Conservation (phyloP, 2,797 vertebrate species). For the Urophycis tenuis region DNA sequence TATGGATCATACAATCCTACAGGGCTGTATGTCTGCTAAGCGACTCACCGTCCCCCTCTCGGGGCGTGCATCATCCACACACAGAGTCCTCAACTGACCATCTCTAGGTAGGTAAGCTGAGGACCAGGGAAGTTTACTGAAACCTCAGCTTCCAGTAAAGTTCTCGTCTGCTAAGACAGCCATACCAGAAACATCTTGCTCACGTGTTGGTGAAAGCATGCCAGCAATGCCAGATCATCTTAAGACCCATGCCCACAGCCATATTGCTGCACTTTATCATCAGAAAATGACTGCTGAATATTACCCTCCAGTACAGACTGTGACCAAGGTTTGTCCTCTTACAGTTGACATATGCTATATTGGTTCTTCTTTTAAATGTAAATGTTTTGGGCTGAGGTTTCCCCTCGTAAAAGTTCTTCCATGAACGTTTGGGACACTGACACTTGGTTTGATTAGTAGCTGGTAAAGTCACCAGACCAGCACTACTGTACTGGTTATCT, state of each 20-base stretch:
- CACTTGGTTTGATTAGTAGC: neutral
- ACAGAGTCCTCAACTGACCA: neutral
- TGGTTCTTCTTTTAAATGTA: slow-evolving; percentile 18
- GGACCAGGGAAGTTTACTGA: neutral
- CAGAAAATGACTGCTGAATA: slow-evolving; percentile 11
- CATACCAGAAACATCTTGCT: slow-evolving; percentile 3
- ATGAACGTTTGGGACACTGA: slow-evolving; percentile 21
- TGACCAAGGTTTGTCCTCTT: slow-evolving; percentile 1
- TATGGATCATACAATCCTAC: neutral
- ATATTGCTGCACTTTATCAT: neutral
- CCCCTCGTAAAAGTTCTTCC: slow-evolving; percentile 7
- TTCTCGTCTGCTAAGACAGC: neutral
- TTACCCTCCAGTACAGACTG: neutral
- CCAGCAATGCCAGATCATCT: neutral
- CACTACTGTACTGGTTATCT: neutral
- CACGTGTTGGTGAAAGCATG: neutral
- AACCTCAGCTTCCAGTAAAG: neutral
- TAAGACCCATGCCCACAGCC: neutral
- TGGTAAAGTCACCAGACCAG: neutral
- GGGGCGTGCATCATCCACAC: neutral
- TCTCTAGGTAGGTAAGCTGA: neutral
- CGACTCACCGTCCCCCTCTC: neutral
- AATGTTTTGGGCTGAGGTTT: slow-evolving; percentile 14
- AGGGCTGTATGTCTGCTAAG: neutral
- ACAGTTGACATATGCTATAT: slow-evolving; percentile 53